phyloP scores from a whole-genome alignment of 1,140 invertebrate species.

The Daktulosphaira vitifoliae region DNA sequence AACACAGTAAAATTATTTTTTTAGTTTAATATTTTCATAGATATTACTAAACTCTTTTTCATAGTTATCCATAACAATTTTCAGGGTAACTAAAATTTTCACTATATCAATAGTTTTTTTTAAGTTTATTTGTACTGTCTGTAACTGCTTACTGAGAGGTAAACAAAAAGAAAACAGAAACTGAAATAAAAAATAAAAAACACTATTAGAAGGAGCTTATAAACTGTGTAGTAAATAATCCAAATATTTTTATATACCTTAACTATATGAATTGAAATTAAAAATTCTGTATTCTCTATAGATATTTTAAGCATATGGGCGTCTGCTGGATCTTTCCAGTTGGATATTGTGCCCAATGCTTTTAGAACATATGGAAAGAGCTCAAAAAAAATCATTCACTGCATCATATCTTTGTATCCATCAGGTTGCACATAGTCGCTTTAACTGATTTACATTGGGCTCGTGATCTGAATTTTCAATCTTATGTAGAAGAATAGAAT shows the following conservation, averaged over 20 bases:
- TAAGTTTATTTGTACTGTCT: slow-evolving; percentile 1
- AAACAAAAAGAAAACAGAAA: slow-evolving; percentile 3
- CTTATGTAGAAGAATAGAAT: too few species aligned
- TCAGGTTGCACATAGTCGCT: too few species aligned
- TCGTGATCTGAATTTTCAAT: too few species aligned
- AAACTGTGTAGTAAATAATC: not conserved
- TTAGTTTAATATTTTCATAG: not conserved
- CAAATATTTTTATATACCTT: not conserved
- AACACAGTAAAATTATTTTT: not conserved
- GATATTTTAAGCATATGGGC: not conserved
- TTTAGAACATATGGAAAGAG: too few species aligned
- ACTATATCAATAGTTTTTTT: not conserved
- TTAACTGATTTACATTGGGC: too few species aligned
- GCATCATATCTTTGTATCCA: too few species aligned
- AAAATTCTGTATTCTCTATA: not conserved
- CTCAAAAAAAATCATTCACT: too few species aligned
- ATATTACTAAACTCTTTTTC: not conserved
- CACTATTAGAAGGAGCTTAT: not conserved
- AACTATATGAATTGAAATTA: slow-evolving; percentile 2
- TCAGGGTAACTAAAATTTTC: not conserved
- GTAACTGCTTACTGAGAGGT: not conserved
- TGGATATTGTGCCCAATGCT: too few species aligned
- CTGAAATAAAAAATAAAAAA: not conserved
- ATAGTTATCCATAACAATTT: not conserved
- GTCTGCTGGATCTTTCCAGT: not conserved